These are phyloP conservation scores for Gerris lacustris DNA, from an alignment of 2,888 invertebrate species.

Conservation along the genomic window DNA sequence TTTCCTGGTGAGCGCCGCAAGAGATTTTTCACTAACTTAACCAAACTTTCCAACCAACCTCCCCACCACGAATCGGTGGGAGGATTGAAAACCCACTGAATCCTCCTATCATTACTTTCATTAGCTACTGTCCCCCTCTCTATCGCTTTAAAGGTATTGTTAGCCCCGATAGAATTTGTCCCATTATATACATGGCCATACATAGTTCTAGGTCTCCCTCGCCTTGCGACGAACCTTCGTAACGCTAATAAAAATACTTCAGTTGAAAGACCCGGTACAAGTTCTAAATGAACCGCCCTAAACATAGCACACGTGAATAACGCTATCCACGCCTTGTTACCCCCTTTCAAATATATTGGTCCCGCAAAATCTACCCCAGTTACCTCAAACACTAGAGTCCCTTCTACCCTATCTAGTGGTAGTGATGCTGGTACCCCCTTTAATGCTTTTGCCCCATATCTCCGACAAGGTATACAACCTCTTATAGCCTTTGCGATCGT, in stretches of 20 bases:
- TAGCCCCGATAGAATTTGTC: constrained; percentile 26
- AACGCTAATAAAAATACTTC: constrained; percentile 30
- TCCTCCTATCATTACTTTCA: constrained; percentile 22
- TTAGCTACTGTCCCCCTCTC: constrained; percentile 11
- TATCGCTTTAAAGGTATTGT: constrained; percentile 5
- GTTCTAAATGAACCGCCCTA: constrained; percentile 33
- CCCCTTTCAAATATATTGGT: too few relatives aligned
- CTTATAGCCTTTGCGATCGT: constrained; percentile 11
- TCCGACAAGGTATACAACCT: constrained; percentile 11
- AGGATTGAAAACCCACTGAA: constrained; percentile 35
- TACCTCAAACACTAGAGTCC: constrained; percentile 26
- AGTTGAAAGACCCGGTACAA: constrained; percentile 28
- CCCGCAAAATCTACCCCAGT: too few relatives aligned
- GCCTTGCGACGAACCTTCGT: constrained; percentile 28
- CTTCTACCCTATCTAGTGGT: constrained; percentile 23
- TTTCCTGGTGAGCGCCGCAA: constrained; percentile 13
- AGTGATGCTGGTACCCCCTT: constrained; percentile 14
- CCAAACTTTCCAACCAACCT: constrained; percentile 18
- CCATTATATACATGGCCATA: constrained; percentile 36
- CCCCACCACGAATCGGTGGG: constrained; percentile 34
- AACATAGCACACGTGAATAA: constrained; percentile 34
- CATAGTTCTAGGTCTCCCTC: constrained; percentile 24
- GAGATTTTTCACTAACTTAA: constrained; percentile 15
- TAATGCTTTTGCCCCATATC: neutral
- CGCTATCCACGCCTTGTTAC: constrained; percentile 30